phyloP scores from a whole-genome alignment of 92 coral and sea anemone species.

The Ricordea florida region DNA sequence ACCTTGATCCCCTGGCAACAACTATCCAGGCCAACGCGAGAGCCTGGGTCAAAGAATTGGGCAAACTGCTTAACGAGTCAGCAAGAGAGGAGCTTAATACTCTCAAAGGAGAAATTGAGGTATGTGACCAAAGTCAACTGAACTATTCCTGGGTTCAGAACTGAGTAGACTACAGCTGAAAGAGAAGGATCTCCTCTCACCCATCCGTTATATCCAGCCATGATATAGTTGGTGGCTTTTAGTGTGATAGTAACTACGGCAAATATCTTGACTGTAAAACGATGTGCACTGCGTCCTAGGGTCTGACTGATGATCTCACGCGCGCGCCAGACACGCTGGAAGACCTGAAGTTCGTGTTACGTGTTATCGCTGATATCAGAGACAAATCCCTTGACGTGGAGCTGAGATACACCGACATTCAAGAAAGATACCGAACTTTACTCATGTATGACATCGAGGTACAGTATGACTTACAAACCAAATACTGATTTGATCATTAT shows the following conservation, averaged over 20 bases:
- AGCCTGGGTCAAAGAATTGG: conserved; percentile 98
- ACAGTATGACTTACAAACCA: not conserved
- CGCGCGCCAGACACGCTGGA: conserved; percentile 93
- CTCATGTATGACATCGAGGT: conserved; percentile 95
- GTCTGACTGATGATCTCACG: conserved; percentile 80
- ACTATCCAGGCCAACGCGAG: conserved; percentile 97
- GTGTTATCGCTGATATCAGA: conserved; percentile 97
- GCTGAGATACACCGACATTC: conserved; percentile 83
- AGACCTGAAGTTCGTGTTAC: conserved; percentile 96
- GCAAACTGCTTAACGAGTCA: conserved; percentile 90
- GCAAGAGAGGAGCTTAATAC: conserved; percentile 87
- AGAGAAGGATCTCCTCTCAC: no score
- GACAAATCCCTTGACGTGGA: conserved; percentile 99
- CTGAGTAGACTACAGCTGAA: no score
- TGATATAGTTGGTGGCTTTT: no score
- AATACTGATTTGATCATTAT: no score
- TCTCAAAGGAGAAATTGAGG: conserved; percentile 91
- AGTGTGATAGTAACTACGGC: no score
- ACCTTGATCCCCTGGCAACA: conserved; percentile 93
- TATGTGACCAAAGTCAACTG: not conserved
- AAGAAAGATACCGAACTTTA: conserved; percentile 93
- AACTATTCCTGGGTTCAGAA: not conserved
- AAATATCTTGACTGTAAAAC: not conserved
- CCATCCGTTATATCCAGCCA: not conserved
- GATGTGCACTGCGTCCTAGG: conserved; percentile 34